These are phyloP conservation scores for Sinella curviseta DNA, from an alignment of 1,140 invertebrate genomes.

Conservation along the genomic window DNA sequence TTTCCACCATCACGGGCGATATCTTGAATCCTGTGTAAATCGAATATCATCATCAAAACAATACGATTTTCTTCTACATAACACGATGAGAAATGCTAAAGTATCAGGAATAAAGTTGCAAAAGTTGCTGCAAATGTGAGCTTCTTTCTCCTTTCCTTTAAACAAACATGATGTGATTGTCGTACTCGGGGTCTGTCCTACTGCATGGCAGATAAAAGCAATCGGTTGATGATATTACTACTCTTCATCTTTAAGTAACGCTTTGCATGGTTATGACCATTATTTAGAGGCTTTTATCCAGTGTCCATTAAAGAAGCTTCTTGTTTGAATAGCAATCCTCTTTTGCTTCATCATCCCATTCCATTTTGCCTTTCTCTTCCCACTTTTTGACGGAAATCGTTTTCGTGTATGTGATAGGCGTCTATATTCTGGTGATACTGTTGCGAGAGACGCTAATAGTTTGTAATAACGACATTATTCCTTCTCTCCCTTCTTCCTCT, in stretches of 20 bases:
- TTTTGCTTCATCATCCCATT: not conserved
- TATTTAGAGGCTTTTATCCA: constrained; percentile 5
- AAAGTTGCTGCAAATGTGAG: not conserved
- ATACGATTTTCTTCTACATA: not conserved
- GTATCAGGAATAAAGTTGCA: not conserved
- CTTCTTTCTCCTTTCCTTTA: not conserved
- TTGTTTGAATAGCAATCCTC: not conserved
- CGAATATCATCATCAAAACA: not conserved
- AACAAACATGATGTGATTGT: not conserved
- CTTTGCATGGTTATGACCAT: constrained; percentile 40
- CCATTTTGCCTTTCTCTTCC: not conserved
- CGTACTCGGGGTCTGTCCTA: not conserved
- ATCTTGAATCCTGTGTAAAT: not conserved
- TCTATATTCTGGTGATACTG: too few relatives aligned
- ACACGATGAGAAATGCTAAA: not conserved
- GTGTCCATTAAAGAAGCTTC: not conserved
- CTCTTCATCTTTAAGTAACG: not conserved
- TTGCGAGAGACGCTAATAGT: not conserved
- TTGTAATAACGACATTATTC: too few relatives aligned
- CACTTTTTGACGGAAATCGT: too few relatives aligned
- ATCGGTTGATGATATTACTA: not conserved
- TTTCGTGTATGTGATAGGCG: too few relatives aligned
- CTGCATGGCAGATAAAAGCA: not conserved
- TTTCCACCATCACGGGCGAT: too few relatives aligned
- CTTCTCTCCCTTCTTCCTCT: too few relatives aligned